Conservation (phyloP, 2,797 vertebrate genomes). For the Arctocebus calabarensis region DNA sequence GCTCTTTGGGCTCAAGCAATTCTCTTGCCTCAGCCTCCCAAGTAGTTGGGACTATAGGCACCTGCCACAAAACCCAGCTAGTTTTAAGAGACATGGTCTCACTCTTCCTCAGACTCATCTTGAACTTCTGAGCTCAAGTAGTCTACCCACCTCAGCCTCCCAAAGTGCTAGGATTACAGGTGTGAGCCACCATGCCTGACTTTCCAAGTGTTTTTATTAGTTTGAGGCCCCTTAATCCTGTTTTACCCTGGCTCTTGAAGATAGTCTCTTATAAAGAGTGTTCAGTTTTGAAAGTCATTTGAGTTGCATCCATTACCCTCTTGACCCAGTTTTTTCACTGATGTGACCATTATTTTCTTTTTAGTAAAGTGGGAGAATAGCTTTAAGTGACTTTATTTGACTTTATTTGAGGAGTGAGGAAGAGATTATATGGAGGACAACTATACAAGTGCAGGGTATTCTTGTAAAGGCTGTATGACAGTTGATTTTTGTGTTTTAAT, state of each 20-base stretch:
- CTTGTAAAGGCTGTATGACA: background rate
- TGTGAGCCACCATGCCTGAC: too few relatives aligned
- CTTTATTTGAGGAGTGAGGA: slow-evolving; percentile 8
- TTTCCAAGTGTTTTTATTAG: background rate
- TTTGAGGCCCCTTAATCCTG: background rate
- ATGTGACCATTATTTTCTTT: background rate
- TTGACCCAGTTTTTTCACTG: background rate
- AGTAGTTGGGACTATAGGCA: too few relatives aligned
- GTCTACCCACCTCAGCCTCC: too few relatives aligned
- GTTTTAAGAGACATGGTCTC: too few relatives aligned
- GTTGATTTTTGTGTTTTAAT: slow-evolving; percentile 29
- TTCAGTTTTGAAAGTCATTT: slow-evolving; percentile 22
- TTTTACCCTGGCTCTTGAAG: background rate
- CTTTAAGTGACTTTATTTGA: background rate
- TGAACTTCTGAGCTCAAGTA: too few relatives aligned
- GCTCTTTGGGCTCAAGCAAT: too few relatives aligned
- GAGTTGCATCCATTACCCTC: background rate
- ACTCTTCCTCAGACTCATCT: too few relatives aligned
- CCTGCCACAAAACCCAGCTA: too few relatives aligned
- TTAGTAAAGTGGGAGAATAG: background rate
- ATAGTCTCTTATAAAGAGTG: background rate
- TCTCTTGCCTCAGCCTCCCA: too few relatives aligned
- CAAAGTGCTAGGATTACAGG: too few relatives aligned
- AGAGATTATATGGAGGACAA: background rate
- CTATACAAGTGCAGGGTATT: background rate